Evolutionary conservation across 2,113 vertebrate species (phyloP).

Genomic region (Meles meles): DNA sequence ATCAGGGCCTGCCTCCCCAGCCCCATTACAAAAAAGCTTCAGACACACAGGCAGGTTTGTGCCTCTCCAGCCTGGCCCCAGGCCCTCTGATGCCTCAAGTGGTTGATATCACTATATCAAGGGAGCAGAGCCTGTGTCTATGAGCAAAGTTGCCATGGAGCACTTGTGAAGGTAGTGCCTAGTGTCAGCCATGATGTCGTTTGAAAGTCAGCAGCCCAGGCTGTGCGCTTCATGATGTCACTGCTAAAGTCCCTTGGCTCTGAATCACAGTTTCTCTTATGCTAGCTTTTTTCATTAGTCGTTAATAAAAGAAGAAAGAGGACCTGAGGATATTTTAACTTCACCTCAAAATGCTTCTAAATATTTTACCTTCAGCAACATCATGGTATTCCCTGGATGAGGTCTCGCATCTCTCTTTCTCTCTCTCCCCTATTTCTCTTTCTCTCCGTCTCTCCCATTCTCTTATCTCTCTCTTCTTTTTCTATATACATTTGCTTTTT

Average conservation of each 20-base stretch:
- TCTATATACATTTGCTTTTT: neutral
- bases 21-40: neutral
- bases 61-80: neutral
- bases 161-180: neutral
- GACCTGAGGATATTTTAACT: neutral
- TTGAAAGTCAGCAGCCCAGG: neutral
- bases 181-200: constrained; percentile 31
- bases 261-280: neutral
- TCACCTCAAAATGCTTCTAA: neutral
- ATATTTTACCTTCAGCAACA: neutral
- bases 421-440: neutral
- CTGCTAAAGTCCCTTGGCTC: neutral
- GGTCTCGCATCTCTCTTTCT: neutral
- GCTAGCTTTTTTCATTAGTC: neutral
- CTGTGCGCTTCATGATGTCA: constrained; percentile 22
- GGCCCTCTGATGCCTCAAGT: accelerated
- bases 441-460: no score
- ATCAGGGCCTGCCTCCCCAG: neutral
- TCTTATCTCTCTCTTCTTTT: neutral
- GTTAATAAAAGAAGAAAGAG: neutral
- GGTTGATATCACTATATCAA: neutral
- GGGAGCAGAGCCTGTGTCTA: neutral
- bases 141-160: neutral
- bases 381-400: neutral
- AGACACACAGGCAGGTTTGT: neutral